phyloP scores from a whole-genome alignment of 2,113 vertebrate species.

The Brachypteracias leptosomus region DNA sequence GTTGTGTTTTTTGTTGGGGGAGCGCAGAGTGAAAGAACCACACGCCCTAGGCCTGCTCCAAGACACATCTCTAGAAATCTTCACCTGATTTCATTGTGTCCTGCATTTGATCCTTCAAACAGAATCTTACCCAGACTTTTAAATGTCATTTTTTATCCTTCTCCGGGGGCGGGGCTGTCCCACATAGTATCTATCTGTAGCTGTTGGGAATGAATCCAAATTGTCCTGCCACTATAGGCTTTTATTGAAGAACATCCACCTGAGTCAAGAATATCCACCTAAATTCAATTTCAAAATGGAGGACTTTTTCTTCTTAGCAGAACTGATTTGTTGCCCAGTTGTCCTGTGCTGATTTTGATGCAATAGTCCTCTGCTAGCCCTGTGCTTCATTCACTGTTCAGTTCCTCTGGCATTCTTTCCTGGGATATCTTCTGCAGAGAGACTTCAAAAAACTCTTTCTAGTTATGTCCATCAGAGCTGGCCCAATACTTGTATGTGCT shows the following conservation, averaged over 20 bases:
- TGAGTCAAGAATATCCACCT: neutral
- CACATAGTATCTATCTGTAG: neutral
- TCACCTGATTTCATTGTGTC: neutral
- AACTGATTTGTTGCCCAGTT: neutral
- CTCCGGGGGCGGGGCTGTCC: neutral
- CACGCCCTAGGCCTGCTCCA: neutral
- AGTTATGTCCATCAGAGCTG: neutral
- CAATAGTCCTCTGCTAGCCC: neutral
- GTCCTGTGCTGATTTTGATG: neutral
- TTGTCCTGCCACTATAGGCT: neutral
- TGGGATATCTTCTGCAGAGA: neutral
- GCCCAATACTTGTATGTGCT: neutral
- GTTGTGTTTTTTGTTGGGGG: neutral
- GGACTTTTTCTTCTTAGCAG: neutral
- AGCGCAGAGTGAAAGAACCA: neutral
- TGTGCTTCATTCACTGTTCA: neutral
- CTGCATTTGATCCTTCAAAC: neutral
- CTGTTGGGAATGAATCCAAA: neutral
- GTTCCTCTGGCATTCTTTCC: neutral
- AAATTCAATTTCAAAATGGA: neutral
- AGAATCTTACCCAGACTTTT: neutral
- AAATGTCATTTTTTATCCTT: neutral
- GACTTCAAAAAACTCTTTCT: neutral
- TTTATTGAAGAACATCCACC: neutral
- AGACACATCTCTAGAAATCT: neutral